Evolutionary conservation across 2,113 vertebrate species (phyloP).

Genomic region (Sitta europaea): DNA sequence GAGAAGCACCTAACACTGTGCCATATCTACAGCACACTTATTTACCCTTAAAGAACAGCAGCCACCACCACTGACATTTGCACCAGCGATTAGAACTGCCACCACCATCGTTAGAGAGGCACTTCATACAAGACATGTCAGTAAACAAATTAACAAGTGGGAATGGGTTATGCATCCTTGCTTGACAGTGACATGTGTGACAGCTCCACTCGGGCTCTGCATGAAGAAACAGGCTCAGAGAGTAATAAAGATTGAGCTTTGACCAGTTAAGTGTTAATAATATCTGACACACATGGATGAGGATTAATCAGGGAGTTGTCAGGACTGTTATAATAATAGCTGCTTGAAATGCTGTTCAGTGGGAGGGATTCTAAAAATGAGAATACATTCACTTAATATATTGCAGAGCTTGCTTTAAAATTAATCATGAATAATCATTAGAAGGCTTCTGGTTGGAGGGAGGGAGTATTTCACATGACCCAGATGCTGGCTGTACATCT

Average conservation of each 20-base stretch:
- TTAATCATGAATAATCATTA: conserved; percentile 33
- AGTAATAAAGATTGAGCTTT: neutral
- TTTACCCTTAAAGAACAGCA: neutral
- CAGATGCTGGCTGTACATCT: neutral
- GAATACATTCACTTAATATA: neutral
- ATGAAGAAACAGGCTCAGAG: neutral
- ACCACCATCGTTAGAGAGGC: neutral
- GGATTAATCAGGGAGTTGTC: neutral
- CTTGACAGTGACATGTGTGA: neutral
- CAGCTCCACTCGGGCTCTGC: neutral
- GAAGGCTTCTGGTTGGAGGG: neutral
- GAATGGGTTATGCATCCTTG: neutral
- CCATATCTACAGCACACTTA: neutral
- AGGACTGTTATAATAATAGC: neutral
- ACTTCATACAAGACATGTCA: neutral
- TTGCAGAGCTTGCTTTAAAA: neutral
- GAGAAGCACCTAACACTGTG: no score
- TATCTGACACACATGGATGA: neutral
- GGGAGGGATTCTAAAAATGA: neutral
- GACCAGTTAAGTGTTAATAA: neutral
- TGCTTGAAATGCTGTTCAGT: neutral
- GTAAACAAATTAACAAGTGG: neutral
- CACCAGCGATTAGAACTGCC: neutral
- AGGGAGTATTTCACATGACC: conserved; percentile 11
- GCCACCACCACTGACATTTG: neutral